Base-by-base conservation (phyloP, 2,888 invertebrate genomes). In the Branchinecta sandiegonensis region DNA sequence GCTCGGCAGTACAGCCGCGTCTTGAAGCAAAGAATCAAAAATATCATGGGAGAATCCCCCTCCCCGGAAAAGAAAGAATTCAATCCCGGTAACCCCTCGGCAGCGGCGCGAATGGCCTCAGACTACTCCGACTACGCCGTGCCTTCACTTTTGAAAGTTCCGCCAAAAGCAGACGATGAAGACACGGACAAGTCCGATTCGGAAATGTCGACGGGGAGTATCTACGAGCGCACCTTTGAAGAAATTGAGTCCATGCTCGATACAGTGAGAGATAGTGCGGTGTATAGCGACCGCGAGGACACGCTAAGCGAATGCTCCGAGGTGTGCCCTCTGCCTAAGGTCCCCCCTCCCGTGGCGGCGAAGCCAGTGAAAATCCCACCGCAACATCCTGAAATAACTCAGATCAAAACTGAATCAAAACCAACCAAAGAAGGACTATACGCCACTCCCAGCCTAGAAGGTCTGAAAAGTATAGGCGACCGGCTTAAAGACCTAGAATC, bases 41-140 rank as follows among this genome's bases (percentile, higher is more conserved):
- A 75, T 66, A 75, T 75, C 65, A 73, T 75, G 71, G 72, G 73
- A 10, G 74, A 75, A 46, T 65, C 69, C 7, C 37, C 37, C 37
- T 70, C 69, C 47, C 71, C 70, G 9, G 70, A 70, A 47, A 70
- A 68, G 67, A 14, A 70, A 67, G 37, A 56, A 69, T n/a, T 70
- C 69, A 65, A 64, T 67, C n/a, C 72, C 76, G 8, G 79, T 89
- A 87, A 77, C 89, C 14, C 72, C 72, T 67, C 71, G 72, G 65
- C 75, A 72, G 92, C 92, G 0, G 92, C 91, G 63, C 85, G 92
- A 72, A 90, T 94, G 76, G 93, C 93, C 76, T 76, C 76, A 23
- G 77, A 77, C 65, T 73, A 74, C 14, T 86, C 89, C 0, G 91
- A 92, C 76, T 92, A 92, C 74, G 89, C 87, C 0, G 89, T 91